Conservation (phyloP, 2,113 vertebrate genomes). For the Anarrhichthys ocellatus region DNA sequence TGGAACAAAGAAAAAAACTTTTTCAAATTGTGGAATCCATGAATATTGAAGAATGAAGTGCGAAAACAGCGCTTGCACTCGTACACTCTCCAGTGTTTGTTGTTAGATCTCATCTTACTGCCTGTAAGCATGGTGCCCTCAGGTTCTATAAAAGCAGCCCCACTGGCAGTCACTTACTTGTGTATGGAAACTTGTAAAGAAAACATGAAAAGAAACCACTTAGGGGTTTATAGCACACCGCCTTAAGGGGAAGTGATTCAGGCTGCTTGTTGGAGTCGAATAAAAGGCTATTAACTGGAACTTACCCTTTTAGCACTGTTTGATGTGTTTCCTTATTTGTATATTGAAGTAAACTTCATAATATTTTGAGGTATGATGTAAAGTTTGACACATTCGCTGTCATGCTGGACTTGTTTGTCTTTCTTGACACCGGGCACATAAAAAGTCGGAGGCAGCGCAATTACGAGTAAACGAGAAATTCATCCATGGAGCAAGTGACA, state of each 20-base stretch:
- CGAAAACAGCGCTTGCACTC: constrained; percentile 27
- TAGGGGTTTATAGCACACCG: constrained; percentile 70
- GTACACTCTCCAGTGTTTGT: constrained; percentile 47
- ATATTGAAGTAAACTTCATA: constrained; percentile 22
- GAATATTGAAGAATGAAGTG: constrained; percentile 41
- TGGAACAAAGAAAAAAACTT: constrained; percentile 19
- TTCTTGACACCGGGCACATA: neutral
- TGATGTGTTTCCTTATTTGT: constrained; percentile 61
- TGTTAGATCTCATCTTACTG: constrained; percentile 66
- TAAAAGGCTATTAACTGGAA: constrained; percentile 68
- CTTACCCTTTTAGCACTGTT: constrained; percentile 57
- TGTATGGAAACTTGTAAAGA: constrained; percentile 76
- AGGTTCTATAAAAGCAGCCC: constrained; percentile 69
- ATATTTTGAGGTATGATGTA: constrained; percentile 27
- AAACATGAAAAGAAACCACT: constrained; percentile 82
- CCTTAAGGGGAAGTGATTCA: constrained; percentile 72
- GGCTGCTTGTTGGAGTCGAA: constrained; percentile 73
- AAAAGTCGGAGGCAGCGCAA: neutral
- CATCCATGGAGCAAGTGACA: neutral
- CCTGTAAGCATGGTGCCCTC: constrained; percentile 58
- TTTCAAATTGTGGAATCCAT: constrained; percentile 47
- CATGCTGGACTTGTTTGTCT: constrained; percentile 8
- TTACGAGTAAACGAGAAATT: neutral
- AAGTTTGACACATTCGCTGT: constrained; percentile 24
- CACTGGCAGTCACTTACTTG: constrained; percentile 58